These are phyloP conservation scores for Eueides isabella DNA, from an alignment of 1,140 invertebrate genomes.

Conservation along the genomic window DNA sequence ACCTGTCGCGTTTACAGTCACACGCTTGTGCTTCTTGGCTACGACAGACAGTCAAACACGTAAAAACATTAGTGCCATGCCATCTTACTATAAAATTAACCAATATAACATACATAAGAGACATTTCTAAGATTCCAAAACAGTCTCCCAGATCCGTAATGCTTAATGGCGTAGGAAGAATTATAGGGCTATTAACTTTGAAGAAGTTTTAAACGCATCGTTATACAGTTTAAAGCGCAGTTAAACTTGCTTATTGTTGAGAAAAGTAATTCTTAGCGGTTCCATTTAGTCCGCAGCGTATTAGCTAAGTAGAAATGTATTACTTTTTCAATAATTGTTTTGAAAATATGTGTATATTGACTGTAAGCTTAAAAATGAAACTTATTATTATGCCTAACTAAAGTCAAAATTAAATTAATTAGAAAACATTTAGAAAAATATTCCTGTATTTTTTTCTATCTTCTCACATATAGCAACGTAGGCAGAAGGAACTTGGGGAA, in stretches of 20 bases:
- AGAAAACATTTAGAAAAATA: no score
- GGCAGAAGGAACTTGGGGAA: no score
- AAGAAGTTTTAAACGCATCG: conserved; percentile 47
- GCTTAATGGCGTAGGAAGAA: conserved; percentile 43
- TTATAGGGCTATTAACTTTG: conserved; percentile 44
- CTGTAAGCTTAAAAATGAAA: no score
- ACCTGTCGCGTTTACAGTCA: no score
- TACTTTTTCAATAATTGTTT: background rate
- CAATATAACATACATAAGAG: conserved; percentile 4
- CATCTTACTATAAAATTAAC: conserved; percentile 3
- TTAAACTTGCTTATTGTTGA: conserved; percentile 42
- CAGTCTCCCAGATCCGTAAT: conserved; percentile 36
- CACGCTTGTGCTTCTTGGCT: no score
- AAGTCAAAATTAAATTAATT: no score
- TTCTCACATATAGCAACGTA: no score
- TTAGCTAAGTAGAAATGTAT: background rate
- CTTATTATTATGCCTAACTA: no score
- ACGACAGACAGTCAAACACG: no score
- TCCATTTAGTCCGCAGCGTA: conserved; percentile 13
- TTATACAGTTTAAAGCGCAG: conserved; percentile 41
- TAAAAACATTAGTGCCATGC: background rate
- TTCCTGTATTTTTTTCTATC: no score
- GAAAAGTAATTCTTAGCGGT: conserved; percentile 35
- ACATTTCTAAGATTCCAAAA: conserved; percentile 15
- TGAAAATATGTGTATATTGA: background rate